Conservation (phyloP, 2,113 vertebrate genomes). For the Clarias batrachus region DNA sequence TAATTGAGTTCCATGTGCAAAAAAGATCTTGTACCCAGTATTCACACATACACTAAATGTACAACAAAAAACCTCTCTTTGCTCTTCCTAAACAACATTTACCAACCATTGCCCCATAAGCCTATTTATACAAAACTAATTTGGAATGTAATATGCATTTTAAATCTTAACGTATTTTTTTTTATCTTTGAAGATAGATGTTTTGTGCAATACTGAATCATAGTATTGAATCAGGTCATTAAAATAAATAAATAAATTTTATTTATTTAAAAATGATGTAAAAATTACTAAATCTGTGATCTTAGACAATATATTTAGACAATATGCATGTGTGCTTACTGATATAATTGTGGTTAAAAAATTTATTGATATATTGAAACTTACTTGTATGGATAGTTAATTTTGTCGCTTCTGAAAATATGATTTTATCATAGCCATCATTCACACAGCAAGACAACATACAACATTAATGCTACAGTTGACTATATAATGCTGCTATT, state of each 20-base stretch:
- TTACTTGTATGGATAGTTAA: background rate
- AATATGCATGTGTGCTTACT: too few relatives aligned
- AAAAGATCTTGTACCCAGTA: conserved; percentile 25
- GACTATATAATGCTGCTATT: background rate
- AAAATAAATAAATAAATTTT: too few relatives aligned
- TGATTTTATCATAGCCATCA: background rate
- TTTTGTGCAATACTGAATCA: background rate
- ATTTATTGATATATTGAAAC: background rate
- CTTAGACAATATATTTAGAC: too few relatives aligned
- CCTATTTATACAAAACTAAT: background rate
- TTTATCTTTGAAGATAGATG: background rate
- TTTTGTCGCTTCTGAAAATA: background rate
- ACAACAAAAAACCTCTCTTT: conserved; percentile 14
- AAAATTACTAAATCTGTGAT: too few relatives aligned
- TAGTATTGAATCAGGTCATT: background rate
- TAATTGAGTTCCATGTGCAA: conserved; percentile 38
- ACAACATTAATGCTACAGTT: background rate
- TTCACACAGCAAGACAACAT: background rate
- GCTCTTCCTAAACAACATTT: background rate
- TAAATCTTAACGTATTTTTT: background rate
- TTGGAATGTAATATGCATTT: background rate
- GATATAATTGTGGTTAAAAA: too few relatives aligned
- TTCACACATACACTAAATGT: conserved; percentile 39
- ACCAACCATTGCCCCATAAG: background rate
- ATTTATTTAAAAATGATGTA: too few relatives aligned